Conservation (phyloP, 2,888 invertebrate species). For the Catonia carolina region DNA sequence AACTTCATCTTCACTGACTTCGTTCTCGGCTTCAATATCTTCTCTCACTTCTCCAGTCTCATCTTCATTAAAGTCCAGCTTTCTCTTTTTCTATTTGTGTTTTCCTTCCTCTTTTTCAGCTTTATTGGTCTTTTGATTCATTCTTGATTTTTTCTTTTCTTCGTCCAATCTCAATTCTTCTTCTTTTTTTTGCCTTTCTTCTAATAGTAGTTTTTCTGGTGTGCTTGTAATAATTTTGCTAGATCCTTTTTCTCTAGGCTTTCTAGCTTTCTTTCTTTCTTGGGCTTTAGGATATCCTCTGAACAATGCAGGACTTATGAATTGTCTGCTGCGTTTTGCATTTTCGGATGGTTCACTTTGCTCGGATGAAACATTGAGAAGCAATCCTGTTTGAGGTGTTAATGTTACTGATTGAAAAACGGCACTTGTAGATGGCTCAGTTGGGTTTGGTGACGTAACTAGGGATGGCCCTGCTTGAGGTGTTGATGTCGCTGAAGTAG, state of each 20-base stretch:
- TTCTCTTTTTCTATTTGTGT: too few species aligned
- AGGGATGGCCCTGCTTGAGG: not conserved
- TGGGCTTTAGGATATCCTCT: constrained; percentile 13
- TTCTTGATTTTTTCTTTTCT: too few species aligned
- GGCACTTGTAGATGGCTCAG: not conserved
- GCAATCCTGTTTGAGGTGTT: not conserved
- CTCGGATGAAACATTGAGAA: not conserved
- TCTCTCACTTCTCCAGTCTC: too few species aligned
- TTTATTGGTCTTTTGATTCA: too few species aligned
- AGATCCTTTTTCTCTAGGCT: constrained; percentile 14
- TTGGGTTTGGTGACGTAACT: not conserved
- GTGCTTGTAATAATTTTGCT: constrained; percentile 16
- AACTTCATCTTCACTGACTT: too few species aligned
- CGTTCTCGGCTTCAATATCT: too few species aligned
- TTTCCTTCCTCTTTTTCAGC: too few species aligned
- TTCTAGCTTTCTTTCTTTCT: constrained; percentile 12
- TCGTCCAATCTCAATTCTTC: too few species aligned
- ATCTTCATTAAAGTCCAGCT: too few species aligned
- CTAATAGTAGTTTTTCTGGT: constrained; percentile 17
- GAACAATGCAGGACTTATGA: not conserved
- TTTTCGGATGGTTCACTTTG: not conserved
- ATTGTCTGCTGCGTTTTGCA: too few species aligned
- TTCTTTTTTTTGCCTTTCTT: constrained; percentile 10
- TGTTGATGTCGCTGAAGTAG: not conserved
- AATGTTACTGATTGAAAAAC: not conserved